Evolutionary conservation across 2,888 invertebrate species (phyloP).

Genomic region (Zygaena filipendulae): DNA sequence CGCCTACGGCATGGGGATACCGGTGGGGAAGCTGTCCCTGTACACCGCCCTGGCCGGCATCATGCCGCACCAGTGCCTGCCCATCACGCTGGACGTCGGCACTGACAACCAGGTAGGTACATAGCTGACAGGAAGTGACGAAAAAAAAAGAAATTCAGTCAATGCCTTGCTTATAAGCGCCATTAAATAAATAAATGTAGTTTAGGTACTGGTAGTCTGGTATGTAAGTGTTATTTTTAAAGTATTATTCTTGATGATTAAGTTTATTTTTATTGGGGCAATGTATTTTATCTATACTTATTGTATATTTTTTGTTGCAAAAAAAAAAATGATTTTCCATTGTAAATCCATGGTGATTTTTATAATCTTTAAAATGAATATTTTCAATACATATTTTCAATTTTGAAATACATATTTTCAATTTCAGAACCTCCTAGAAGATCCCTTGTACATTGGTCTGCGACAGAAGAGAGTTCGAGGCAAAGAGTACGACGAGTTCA

Average conservation of each 20-base stretch:
- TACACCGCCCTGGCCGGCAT: conserved; percentile 98
- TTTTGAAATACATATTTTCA: too few relatives aligned
- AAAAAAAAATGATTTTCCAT: too few relatives aligned
- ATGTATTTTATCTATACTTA: neutral
- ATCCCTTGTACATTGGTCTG: conserved; percentile 95
- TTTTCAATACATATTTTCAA: too few relatives aligned
- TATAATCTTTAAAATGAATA: too few relatives aligned
- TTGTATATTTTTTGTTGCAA: neutral
- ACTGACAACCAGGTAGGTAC: conserved; percentile 84
- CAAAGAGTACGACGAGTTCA: conserved; percentile 88
- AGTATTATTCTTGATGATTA: too few relatives aligned
- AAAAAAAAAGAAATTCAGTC: too few relatives aligned
- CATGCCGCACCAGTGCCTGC: conserved; percentile 93
- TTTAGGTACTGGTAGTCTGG: too few relatives aligned
- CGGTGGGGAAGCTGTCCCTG: conserved; percentile 94
- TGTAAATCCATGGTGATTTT: too few relatives aligned
- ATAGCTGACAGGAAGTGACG: neutral
- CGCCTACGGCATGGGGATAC: conserved; percentile 98
- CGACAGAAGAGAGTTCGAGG: conserved; percentile 88
- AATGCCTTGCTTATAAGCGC: too few relatives aligned
- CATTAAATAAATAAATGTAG: too few relatives aligned
- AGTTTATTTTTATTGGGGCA: neutral
- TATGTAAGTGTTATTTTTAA: too few relatives aligned
- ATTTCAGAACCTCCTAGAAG: conserved; percentile 81
- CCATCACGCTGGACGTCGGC: conserved; percentile 94